These are phyloP conservation scores for Scytalopus superciliaris DNA, from an alignment of 2,113 vertebrate genomes.

Conservation along the genomic window DNA sequence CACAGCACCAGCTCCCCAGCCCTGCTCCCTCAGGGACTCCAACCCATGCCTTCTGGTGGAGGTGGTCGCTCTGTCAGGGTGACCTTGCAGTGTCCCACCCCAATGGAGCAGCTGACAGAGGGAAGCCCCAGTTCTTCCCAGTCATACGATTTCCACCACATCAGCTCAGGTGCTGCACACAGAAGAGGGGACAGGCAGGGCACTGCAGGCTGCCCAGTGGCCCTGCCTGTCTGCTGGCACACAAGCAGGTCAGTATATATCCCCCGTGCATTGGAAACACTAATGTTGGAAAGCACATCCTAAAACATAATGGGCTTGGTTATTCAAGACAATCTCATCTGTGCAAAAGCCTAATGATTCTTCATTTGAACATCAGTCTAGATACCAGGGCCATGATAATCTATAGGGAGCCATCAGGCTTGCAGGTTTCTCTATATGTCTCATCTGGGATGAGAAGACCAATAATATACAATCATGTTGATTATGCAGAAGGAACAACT, in stretches of 20 bases:
- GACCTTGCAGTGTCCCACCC: neutral
- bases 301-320: neutral
- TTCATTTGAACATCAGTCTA: neutral
- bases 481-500: neutral
- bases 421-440: neutral
- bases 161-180: neutral
- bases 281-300: neutral
- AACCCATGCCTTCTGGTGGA: neutral
- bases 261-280: fast-evolving
- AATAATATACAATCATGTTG: neutral
- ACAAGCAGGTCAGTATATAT: fast-evolving
- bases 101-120: fast-evolving
- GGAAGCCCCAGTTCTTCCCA: neutral
- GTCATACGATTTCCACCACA: fast-evolving
- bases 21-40: neutral
- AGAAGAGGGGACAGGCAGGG: fast-evolving
- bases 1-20: neutral
- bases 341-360: neutral
- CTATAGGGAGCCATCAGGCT: neutral
- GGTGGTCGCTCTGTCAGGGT: fast-evolving
- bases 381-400: neutral
- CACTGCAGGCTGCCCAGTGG: neutral
- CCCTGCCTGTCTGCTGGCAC: neutral
- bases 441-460: neutral
- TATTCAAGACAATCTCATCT: neutral